A percentile compares a stretch with the other conserved stretches of the same genome.
phyloP scores from a whole-genome alignment of 2,113 vertebrate genomes.

The Tilapia sparmanii region DNA sequence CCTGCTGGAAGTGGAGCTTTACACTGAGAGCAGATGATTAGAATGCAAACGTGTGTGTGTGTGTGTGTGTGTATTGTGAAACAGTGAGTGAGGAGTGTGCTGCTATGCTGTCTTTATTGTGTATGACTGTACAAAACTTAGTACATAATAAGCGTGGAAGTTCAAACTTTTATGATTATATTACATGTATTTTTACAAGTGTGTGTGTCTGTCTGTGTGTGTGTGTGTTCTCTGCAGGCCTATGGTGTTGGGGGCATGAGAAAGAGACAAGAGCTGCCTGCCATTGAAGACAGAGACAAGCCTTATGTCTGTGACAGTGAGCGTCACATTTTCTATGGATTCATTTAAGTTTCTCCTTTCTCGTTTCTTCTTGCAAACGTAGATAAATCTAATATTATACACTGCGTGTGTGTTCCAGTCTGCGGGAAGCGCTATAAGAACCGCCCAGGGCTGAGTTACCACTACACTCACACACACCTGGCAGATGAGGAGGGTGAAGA shows the following conservation, averaged over 20 bases:
- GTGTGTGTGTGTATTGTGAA: neutral
- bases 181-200: neutral
- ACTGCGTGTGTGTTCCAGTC: conserved; percentile 66
- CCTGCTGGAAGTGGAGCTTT: conserved; percentile 62
- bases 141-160: neutral
- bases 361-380: neutral
- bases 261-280: conserved; percentile 83
- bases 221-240: conserved; percentile 66
- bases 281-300: conserved; percentile 90
- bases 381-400: neutral
- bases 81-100: neutral
- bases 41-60: conserved; percentile 34
- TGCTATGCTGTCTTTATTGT: neutral
- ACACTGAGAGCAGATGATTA: conserved; percentile 64
- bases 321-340: conserved; percentile 12
- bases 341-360: neutral
- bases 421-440: conserved; percentile 95
- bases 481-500: conserved; percentile 92
- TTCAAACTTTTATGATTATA: conserved; percentile 32
- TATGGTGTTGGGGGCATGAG: conserved; percentile 87
- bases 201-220: neutral
- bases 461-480: conserved; percentile 94
- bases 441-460: conserved; percentile 90
- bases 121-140: neutral
- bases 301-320: conserved; percentile 96